phyloP scores from a whole-genome alignment of 37 sponge, comb jelly and placozoan species.

The Chondrosia reniformis region DNA sequence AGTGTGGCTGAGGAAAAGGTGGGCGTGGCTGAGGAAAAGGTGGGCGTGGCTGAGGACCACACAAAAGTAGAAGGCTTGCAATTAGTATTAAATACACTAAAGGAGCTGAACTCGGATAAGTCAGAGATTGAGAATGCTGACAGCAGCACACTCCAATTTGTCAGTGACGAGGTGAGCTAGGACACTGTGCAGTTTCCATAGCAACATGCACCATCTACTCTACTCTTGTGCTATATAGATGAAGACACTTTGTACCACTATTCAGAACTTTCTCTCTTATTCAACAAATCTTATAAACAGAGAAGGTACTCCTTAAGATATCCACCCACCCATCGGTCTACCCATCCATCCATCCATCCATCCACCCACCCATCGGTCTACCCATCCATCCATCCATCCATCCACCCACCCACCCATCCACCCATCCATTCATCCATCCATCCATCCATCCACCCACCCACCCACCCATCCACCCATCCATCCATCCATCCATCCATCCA shows the following conservation, averaged over 20 bases:
- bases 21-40: background rate
- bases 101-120: background rate
- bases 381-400: no score
- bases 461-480: no score
- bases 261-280: background rate
- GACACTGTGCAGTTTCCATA: no score
- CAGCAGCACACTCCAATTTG: background rate
- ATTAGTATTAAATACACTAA: background rate
- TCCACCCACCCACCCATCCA: no score
- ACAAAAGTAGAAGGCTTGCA: background rate
- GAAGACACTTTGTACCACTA: background rate
- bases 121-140: background rate
- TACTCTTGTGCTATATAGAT: background rate
- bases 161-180: constrained; percentile 19
- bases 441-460: no score
- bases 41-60: background rate
- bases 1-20: background rate
- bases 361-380: no score
- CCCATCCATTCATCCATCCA: no score
- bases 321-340: no score
- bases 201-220: no score
- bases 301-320: background rate
- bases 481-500: no score
- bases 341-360: no score
- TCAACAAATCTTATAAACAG: constrained; percentile 9